These are phyloP conservation scores for Branchinecta lynchi DNA, from an alignment of 1,140 invertebrate genomes.

Conservation along the genomic window DNA sequence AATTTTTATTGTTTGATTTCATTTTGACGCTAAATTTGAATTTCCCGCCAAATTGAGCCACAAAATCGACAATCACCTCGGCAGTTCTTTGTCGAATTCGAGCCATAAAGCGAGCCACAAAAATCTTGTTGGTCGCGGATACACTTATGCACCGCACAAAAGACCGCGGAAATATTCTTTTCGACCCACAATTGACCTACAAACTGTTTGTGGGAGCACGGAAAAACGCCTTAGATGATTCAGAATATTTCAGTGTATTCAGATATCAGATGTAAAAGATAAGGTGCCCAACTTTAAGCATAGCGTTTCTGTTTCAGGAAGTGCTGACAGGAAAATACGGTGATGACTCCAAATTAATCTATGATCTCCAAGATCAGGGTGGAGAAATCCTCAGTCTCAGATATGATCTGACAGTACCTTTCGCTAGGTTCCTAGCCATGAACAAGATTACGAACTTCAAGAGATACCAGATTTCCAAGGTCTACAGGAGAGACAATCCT, in stretches of 20 bases:
- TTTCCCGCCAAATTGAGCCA: no score
- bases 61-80: no score
- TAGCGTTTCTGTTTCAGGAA: slow-evolving; percentile 45
- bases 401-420: slow-evolving; percentile 85
- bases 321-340: slow-evolving; percentile 98
- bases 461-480: slow-evolving; percentile 84
- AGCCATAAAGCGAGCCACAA: no score
- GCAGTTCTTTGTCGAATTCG: no score
- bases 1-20: no score
- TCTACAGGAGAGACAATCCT: slow-evolving; percentile 95
- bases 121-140: no score
- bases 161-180: slow-evolving; percentile 2
- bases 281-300: not conserved
- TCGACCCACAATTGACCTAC: not conserved
- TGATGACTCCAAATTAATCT: slow-evolving; percentile 97
- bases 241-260: not conserved
- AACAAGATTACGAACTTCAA: slow-evolving; percentile 90
- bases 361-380: slow-evolving; percentile 95
- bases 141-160: not conserved
- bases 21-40: no score
- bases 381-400: slow-evolving; percentile 83
- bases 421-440: slow-evolving; percentile 95
- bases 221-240: no score
- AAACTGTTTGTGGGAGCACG: not conserved
- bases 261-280: slow-evolving; percentile 15